Percentiles rank a stretch among this genome's conserved stretches.
phyloP scores from a whole-genome alignment of 2,113 vertebrate species.

The Phaethornis superciliosus region DNA sequence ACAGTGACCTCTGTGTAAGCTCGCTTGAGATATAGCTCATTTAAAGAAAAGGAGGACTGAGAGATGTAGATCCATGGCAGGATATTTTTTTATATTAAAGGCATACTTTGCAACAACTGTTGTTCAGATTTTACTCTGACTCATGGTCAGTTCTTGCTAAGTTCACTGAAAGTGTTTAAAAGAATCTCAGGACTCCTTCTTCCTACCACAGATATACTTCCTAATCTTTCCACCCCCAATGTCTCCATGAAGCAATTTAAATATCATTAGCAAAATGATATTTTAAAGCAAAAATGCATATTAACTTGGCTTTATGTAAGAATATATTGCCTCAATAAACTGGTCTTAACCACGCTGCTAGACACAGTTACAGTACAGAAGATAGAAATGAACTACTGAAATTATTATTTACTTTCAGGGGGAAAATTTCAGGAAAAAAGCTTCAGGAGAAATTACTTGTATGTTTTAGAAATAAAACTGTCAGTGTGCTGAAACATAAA shows the following conservation, averaged over 20 bases:
- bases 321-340: slow-evolving; percentile 18
- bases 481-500: slow-evolving; percentile 26
- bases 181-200: neutral
- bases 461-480: slow-evolving; percentile 34
- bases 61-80: neutral
- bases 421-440: neutral
- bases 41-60: neutral
- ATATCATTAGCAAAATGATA: neutral
- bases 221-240: neutral
- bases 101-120: neutral
- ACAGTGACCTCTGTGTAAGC: neutral
- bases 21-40: neutral
- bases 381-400: slow-evolving; percentile 9
- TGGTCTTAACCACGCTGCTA: neutral
- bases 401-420: neutral
- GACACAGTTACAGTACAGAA: neutral
- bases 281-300: slow-evolving; percentile 14
- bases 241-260: neutral
- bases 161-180: neutral
- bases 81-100: neutral
- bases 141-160: neutral
- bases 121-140: neutral
- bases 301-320: neutral
- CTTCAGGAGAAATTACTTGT: slow-evolving; percentile 9
- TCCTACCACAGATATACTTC: neutral